phyloP scores from a whole-genome alignment of 1,140 invertebrate species.

The Drosophila subobscura region DNA sequence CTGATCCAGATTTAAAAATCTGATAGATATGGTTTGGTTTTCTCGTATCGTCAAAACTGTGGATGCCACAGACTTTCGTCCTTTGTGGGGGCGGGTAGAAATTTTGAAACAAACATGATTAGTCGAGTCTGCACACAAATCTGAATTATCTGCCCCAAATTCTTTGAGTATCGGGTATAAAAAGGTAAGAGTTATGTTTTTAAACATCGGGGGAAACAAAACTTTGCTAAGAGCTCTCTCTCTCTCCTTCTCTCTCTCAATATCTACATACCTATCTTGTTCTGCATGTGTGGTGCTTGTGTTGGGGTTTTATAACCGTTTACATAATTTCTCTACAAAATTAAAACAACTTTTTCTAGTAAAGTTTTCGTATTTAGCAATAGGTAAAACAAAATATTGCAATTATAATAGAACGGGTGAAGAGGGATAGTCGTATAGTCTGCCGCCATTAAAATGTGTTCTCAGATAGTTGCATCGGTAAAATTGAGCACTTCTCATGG shows the following conservation, averaged over 20 bases:
- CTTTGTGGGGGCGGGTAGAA: no score
- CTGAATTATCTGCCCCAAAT: no score
- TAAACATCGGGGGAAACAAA: constrained; percentile 4
- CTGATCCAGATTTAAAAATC: no score
- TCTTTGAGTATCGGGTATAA: not conserved
- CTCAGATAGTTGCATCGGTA: no score
- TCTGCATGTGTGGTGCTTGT: not conserved
- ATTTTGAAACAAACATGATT: no score
- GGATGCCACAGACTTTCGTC: no score
- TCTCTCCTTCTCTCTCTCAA: constrained; percentile 1
- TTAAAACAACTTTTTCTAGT: constrained; percentile 31
- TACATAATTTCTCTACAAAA: constrained; percentile 36
- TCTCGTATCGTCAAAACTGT: no score
- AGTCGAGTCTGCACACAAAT: no score
- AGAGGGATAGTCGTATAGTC: not conserved
- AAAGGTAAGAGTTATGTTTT: constrained; percentile 16
- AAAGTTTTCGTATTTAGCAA: constrained; percentile 20
- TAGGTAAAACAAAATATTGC: constrained; percentile 31
- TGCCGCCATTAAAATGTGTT: no score
- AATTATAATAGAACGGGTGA: constrained; percentile 28
- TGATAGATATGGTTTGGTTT: no score
- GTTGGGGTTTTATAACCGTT: constrained; percentile 10
- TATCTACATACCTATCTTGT: not conserved
- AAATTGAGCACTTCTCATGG: no score
- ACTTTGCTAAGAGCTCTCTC: constrained; percentile 2